Base-by-base conservation (phyloP, 2,888 invertebrate genomes). In the Cynaeus angustus region DNA sequence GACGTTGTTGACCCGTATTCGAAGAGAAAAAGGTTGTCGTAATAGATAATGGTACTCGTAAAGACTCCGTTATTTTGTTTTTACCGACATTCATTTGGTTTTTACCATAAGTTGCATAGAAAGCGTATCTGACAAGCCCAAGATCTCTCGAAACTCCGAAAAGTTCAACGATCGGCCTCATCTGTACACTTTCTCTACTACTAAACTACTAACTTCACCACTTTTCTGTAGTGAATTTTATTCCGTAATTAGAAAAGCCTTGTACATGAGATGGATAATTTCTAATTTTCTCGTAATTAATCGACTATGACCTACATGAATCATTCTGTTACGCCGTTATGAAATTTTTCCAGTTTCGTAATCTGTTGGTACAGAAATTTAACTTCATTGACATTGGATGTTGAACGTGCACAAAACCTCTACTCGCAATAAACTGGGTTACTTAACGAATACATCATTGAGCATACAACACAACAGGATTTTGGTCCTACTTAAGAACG, bases 161-260 rank as follows among this genome's bases (percentile, higher is more conserved):
- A 68, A 68, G 68, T 68, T 68, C 68, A 68, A 68, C 53, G 68
- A 46, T 62, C 68, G 68, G 48, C 68, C 48, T 56, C 68, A 46
- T 48, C 30, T 28, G 48, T 38, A 66, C 58, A 68, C 62, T 68
- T 62, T 68, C 68, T 62, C 62, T 26, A 28, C 50, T 43, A 53
- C 43, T 52, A 53, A 52, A 30, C 64, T 16, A 52, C 64, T 38
- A 41, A 50, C 50, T 52, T 52, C 52, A 37, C 37, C 9, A 13
- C 48, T 12, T 14, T 45, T 61, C n/a, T 41, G 10, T 37, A 41
- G 50, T 62, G 62, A 38, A 41, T 53, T 64, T 13, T 52, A 45
- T 58, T 59, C 59, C 45, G 30, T 59, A 45, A 59, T 56, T 56
- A 56, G 5, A 56, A 56, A 43, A 56, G 21, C n/a, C 56, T 56